Percentiles rank a stretch among this genome's conserved stretches.
Evolutionary conservation across 2,797 vertebrate species (phyloP).

Genomic region (Erpetoichthys calabaricus): DNA sequence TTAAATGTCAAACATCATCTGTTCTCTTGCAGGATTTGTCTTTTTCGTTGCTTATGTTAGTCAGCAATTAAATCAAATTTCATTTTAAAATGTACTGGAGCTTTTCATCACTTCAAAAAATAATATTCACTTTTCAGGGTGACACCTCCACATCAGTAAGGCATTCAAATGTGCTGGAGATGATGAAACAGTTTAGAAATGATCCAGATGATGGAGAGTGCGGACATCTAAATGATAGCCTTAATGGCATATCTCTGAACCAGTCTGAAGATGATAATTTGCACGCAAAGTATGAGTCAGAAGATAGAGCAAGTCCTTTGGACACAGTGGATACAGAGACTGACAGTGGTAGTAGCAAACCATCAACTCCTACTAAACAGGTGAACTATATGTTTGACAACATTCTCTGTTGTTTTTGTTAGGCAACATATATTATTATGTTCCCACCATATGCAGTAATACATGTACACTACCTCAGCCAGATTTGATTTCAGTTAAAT

Average conservation of each 20-base stretch:
- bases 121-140: constrained; percentile 37
- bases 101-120: no score
- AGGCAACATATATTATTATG: no score
- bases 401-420: neutral
- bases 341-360: constrained; percentile 25
- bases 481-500: no score
- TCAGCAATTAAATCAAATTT: no score
- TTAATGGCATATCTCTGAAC: constrained; percentile 19
- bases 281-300: neutral
- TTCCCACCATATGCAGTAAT: no score
- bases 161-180: constrained; percentile 58
- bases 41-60: no score
- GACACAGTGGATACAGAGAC: constrained; percentile 20
- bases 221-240: constrained; percentile 13
- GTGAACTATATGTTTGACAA: constrained; percentile 16
- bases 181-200: constrained; percentile 60
- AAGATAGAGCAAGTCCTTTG: constrained; percentile 14
- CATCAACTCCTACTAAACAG: constrained; percentile 24
- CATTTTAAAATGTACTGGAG: no score
- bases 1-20: no score
- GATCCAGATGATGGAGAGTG: constrained; percentile 29
- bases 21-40: no score
- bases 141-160: constrained; percentile 42
- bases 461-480: no score
- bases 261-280: constrained; percentile 16